Evolutionary conservation across 2,113 vertebrate species (phyloP).

Genomic region (Phaethornis superciliosus): DNA sequence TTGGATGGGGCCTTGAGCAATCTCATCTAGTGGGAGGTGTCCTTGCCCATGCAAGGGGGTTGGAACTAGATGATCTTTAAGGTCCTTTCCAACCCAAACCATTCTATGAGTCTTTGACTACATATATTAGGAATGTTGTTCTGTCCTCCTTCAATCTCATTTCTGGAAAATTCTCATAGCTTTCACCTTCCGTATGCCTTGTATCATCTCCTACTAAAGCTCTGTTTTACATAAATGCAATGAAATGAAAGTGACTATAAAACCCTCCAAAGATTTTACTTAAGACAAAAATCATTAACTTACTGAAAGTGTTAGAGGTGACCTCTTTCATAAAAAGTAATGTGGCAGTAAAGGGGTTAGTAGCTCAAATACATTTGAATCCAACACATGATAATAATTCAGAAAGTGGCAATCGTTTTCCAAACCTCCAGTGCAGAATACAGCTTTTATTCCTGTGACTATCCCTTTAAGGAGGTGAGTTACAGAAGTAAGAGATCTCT

Average conservation of each 20-base stretch:
- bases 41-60: too few relatives aligned
- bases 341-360: constrained; percentile 33
- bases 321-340: constrained; percentile 38
- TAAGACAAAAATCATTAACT: constrained; percentile 21
- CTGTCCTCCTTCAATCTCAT: not conserved
- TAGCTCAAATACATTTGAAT: constrained; percentile 21
- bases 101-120: too few relatives aligned
- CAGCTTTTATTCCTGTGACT: constrained; percentile 45
- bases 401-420: constrained; percentile 21
- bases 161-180: not conserved
- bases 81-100: too few relatives aligned
- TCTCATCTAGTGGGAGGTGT: too few relatives aligned
- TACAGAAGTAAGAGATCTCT: constrained; percentile 44
- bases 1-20: too few relatives aligned
- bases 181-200: not conserved
- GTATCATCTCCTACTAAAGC: not conserved
- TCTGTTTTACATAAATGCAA: not conserved
- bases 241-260: not conserved
- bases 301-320: constrained; percentile 11
- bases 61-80: too few relatives aligned
- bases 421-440: not conserved
- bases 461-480: constrained; percentile 56
- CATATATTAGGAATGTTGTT: rapidly evolving
- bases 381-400: not conserved
- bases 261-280: not conserved